These are phyloP conservation scores for Pangasius mekongensis DNA, from an alignment of 2,797 vertebrate genomes.

Conservation along the genomic window DNA sequence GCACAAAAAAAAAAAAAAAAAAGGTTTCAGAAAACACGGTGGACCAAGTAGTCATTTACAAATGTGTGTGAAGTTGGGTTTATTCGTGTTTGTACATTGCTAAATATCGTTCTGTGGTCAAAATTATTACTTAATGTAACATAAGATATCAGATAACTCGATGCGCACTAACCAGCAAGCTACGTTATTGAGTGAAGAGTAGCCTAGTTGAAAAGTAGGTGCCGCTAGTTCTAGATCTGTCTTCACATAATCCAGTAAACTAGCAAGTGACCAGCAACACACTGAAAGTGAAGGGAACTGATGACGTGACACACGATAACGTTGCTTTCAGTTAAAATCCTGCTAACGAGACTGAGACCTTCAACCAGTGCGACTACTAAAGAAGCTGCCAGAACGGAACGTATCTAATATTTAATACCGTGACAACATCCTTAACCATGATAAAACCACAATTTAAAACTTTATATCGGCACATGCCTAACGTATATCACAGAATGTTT, in stretches of 20 bases:
- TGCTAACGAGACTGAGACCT: neutral
- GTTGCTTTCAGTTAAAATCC: neutral
- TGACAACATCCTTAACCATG: neutral
- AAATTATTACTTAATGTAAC: neutral
- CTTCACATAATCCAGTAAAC: neutral
- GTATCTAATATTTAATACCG: neutral
- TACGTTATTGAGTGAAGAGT: neutral
- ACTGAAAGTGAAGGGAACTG: neutral
- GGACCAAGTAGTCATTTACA: neutral
- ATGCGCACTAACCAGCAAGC: neutral
- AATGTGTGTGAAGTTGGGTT: neutral
- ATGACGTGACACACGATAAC: neutral
- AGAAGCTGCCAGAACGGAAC: neutral
- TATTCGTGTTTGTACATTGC: neutral
- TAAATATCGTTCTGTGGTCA: neutral
- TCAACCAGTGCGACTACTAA: neutral
- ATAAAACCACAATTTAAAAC: neutral
- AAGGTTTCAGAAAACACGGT: neutral
- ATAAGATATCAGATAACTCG: neutral
- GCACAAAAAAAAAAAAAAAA: neutral
- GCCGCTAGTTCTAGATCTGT: neutral
- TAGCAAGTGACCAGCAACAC: neutral
- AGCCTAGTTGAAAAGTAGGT: neutral
- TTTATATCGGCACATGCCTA: neutral
- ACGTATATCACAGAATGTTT: neutral